A percentile compares a stretch with the other conserved stretches of the same genome.
Evolutionary conservation across 2,113 vertebrate species (phyloP).

Genomic region (Poeciliopsis turrubarensis): DNA sequence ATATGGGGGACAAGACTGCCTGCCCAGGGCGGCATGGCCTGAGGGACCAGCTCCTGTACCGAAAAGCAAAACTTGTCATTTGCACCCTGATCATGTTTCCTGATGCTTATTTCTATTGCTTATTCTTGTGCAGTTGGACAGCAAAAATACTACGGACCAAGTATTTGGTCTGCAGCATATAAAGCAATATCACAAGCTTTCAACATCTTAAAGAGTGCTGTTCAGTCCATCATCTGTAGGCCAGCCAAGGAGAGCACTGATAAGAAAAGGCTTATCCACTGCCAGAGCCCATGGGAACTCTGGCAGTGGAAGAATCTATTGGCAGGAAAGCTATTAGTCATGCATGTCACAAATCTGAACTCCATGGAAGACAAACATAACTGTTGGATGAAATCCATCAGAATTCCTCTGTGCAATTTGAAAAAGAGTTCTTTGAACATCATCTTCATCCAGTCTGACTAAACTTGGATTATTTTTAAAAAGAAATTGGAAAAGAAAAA

Average conservation of each 20-base stretch:
- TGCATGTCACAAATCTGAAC: neutral
- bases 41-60: neutral
- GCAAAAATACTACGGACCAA: too few species aligned
- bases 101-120: neutral
- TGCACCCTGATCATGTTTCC: neutral
- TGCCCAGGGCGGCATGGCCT: neutral
- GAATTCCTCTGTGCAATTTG: neutral
- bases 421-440: neutral
- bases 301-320: neutral
- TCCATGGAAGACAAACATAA: neutral
- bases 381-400: neutral
- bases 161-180: too few species aligned
- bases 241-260: neutral
- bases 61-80: neutral
- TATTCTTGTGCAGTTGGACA: neutral
- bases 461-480: neutral
- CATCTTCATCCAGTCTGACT: neutral
- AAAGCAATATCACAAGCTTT: too few species aligned
- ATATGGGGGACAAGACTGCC: neutral
- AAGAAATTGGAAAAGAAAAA: neutral
- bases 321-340: neutral
- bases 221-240: too few species aligned
- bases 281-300: too few species aligned
- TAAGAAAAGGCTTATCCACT: too few species aligned
- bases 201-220: too few species aligned